These are phyloP conservation scores for Catocala nupta DNA, from an alignment of 2,888 invertebrate species.

Conservation along the genomic window DNA sequence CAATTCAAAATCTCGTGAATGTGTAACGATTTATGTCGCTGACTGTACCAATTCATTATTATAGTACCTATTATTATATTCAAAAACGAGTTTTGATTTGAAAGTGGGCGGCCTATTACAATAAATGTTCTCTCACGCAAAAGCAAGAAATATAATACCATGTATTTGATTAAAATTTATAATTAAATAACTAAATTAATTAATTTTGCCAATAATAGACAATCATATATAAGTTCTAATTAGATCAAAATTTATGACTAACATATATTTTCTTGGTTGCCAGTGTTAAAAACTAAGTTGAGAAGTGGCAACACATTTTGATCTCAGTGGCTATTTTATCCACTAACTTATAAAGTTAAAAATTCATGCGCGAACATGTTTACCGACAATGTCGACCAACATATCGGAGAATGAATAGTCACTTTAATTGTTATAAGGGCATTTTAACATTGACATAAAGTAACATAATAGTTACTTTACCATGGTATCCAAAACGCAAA, in stretches of 20 bases:
- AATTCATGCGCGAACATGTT: not conserved
- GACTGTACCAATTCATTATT: no score
- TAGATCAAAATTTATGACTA: not conserved
- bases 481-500: not conserved
- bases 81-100: conserved; percentile 1
- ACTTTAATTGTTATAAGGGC: not conserved
- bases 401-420: not conserved
- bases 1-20: no score
- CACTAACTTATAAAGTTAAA: not conserved
- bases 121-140: conserved; percentile 5
- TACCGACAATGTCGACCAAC: not conserved
- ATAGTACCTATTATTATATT: not conserved
- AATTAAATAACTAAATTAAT: conserved; percentile 16
- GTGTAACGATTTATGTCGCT: no score
- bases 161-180: conserved; percentile 9
- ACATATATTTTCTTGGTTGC: not conserved
- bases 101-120: not conserved
- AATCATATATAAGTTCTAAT: no score
- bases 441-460: no score
- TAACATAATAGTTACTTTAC: no score
- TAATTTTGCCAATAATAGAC: no score
- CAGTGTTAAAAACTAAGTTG: not conserved
- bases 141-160: conserved; percentile 16
- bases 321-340: not conserved
- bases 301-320: not conserved